Evolutionary conservation across 1,140 invertebrate genomes (phyloP).

Genomic region (Leptinotarsa lineolata): DNA sequence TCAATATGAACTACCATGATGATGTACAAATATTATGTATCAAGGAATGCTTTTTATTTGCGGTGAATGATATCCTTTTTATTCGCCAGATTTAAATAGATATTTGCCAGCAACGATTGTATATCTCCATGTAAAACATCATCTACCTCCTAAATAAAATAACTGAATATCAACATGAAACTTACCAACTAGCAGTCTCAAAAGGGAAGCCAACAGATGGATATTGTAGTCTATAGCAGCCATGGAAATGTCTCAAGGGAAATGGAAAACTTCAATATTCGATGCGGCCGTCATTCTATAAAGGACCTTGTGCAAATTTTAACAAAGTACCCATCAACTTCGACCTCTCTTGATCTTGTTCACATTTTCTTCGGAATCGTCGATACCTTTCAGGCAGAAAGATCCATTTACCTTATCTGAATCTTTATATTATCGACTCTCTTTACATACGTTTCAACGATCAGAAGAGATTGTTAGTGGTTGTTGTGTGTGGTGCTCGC

Average conservation of each 20-base stretch:
- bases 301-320: slow-evolving; percentile 2
- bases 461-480: not conserved
- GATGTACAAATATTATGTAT: no score
- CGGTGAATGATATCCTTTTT: no score
- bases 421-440: not conserved
- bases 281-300: slow-evolving; percentile 25
- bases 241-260: slow-evolving; percentile 35
- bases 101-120: no score
- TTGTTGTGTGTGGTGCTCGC: not conserved
- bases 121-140: no score
- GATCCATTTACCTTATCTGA: not conserved
- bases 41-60: no score
- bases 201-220: slow-evolving; percentile 45
- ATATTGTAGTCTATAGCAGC: slow-evolving; percentile 40
- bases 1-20: no score
- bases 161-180: not conserved
- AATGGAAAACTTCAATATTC: slow-evolving; percentile 5
- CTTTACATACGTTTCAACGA: not conserved
- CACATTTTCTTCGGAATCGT: slow-evolving; percentile 10
- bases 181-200: slow-evolving; percentile 48
- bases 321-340: not conserved
- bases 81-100: no score
- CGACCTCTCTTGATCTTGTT: not conserved
- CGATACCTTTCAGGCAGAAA: not conserved
- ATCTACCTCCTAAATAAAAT: no score